Conservation (phyloP, 2,113 vertebrate genomes). For the Cairina moschata region DNA sequence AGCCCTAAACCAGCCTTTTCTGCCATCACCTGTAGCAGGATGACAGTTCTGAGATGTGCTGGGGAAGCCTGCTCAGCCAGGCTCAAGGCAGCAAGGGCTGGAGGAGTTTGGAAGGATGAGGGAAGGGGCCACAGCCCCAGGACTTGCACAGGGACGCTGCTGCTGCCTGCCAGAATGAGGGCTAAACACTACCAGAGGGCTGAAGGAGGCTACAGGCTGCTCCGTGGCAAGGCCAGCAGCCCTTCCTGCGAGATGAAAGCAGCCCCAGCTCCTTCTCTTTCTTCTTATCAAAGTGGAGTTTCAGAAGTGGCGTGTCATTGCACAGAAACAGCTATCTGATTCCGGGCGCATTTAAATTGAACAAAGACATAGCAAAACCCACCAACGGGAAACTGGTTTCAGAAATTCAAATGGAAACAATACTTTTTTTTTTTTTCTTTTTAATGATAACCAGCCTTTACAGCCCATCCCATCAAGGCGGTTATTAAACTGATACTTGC, state of each 20-base stretch:
- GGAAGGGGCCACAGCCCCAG: accelerated
- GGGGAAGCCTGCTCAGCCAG: neutral
- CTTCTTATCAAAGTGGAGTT: neutral
- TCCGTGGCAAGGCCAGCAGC: neutral
- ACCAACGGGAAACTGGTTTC: neutral
- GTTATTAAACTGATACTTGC: neutral
- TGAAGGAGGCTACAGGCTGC: neutral
- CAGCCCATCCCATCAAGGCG: neutral
- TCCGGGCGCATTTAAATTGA: neutral
- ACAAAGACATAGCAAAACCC: neutral
- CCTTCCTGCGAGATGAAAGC: neutral
- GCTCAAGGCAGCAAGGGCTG: neutral
- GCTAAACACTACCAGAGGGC: neutral
- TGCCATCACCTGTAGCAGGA: neutral
- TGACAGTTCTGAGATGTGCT: neutral
- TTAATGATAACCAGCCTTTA: neutral
- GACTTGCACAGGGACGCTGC: neutral
- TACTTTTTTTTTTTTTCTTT: neutral
- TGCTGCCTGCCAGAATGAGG: accelerated
- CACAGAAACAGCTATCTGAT: constrained; percentile 21
- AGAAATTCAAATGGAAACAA: constrained; percentile 56
- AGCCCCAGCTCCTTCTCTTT: neutral
- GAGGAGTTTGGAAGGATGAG: neutral
- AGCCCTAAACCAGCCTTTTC: neutral
- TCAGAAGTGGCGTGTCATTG: constrained; percentile 9